phyloP scores from a whole-genome alignment of 2,113 vertebrate species.

The Lepus europaeus region DNA sequence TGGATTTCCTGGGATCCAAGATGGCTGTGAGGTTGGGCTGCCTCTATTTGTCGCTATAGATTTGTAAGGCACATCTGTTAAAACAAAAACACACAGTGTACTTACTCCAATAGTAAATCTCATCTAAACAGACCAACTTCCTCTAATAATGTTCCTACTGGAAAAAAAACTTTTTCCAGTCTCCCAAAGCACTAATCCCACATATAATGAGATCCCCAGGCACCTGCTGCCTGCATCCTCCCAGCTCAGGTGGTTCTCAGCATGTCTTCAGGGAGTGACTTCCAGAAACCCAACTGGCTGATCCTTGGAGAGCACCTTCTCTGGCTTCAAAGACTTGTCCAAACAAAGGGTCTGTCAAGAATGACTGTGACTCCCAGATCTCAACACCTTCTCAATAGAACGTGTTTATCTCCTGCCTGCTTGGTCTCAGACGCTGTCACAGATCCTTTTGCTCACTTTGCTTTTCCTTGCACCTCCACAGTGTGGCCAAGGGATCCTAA shows the following conservation, averaged over 20 bases:
- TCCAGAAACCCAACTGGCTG: background rate
- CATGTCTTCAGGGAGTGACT: background rate
- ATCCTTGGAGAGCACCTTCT: background rate
- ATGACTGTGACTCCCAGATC: background rate
- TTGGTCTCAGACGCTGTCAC: background rate
- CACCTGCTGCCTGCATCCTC: background rate
- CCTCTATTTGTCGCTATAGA: background rate
- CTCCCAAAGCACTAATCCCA: background rate
- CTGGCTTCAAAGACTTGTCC: background rate
- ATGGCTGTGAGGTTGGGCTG: background rate
- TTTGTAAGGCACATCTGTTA: background rate
- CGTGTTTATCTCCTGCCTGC: background rate
- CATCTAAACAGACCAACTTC: background rate
- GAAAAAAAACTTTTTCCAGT: background rate
- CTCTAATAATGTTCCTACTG: background rate
- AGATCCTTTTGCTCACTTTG: background rate
- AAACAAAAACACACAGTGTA: background rate
- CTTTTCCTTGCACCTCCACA: background rate
- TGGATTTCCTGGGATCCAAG: background rate
- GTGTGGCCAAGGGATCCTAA: background rate
- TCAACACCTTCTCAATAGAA: background rate
- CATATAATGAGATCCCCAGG: background rate
- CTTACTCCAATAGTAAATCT: background rate
- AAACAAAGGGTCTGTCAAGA: background rate
- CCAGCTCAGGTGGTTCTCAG: background rate